Evolutionary conservation across 2,888 invertebrate genomes (phyloP).

Genomic region (Hyposoter dolosus): DNA sequence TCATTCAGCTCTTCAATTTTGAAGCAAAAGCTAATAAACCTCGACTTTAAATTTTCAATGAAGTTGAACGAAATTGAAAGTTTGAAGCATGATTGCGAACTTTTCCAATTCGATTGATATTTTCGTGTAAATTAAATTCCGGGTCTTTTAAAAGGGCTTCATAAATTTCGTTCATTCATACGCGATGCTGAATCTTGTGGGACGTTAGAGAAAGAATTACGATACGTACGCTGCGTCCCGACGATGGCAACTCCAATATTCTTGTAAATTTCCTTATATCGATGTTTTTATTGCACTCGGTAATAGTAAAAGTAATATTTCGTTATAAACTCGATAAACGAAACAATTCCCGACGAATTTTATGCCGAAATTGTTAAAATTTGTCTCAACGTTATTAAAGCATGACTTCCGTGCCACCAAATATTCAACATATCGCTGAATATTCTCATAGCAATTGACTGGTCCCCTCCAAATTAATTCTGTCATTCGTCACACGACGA

Average conservation of each 20-base stretch:
- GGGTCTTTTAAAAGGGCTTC: neutral
- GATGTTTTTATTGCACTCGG: neutral
- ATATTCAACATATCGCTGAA: neutral
- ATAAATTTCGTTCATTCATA: neutral
- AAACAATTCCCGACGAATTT: neutral
- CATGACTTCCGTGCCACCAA: neutral
- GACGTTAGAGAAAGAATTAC: neutral
- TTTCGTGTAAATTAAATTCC: neutral
- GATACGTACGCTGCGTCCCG: neutral
- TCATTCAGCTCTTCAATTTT: neutral
- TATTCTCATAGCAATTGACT: constrained; percentile 14
- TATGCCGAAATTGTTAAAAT: neutral
- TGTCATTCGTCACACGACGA: constrained; percentile 14
- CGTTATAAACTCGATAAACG: neutral
- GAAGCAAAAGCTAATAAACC: neutral
- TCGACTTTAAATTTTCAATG: neutral
- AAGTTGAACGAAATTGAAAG: neutral
- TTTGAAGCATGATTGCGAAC: neutral
- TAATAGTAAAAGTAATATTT: neutral
- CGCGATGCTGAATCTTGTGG: neutral
- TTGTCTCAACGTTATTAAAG: neutral
- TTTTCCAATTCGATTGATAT: neutral
- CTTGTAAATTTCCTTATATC: neutral
- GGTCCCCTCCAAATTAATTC: constrained; percentile 11
- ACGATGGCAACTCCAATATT: neutral